A percentile compares a stretch with the other conserved stretches of the same genome.
These are phyloP conservation scores for Clarias pachynema DNA, from an alignment of 2,797 vertebrate genomes.

Conservation along the genomic window DNA sequence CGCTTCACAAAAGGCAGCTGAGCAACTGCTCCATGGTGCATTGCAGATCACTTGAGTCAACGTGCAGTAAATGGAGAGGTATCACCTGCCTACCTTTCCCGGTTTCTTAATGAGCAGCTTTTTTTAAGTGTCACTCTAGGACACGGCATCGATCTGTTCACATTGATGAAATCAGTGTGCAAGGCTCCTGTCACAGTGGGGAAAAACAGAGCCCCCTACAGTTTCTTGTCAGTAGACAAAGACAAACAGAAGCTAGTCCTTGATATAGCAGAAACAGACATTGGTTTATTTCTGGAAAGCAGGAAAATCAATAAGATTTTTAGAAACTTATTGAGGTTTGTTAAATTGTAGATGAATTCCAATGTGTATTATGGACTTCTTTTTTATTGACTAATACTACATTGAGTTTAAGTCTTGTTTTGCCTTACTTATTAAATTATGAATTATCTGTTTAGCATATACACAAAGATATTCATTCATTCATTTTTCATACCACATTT, in stretches of 20 bases:
- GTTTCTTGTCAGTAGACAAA: conserved; percentile 24
- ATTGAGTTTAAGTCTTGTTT: neutral
- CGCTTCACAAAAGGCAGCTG: conserved; percentile 50
- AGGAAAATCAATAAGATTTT: conserved; percentile 20
- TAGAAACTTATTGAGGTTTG: neutral
- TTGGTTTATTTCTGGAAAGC: conserved; percentile 4
- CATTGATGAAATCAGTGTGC: conserved; percentile 44
- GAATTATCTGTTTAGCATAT: neutral
- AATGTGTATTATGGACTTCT: neutral
- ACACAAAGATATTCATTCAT: neutral
- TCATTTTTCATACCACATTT: too few relatives aligned
- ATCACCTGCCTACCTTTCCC: conserved; percentile 38
- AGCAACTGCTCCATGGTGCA: conserved; percentile 44
- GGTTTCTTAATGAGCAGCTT: conserved; percentile 55
- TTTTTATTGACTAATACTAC: neutral
- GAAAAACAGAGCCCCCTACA: conserved; percentile 42
- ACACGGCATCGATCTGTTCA: conserved; percentile 50
- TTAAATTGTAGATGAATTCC: neutral
- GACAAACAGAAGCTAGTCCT: conserved; percentile 21
- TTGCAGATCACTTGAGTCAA: conserved; percentile 37
- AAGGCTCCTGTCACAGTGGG: conserved; percentile 30
- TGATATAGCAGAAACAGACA: conserved; percentile 1
- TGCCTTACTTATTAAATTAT: neutral
- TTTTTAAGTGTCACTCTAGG: conserved; percentile 53
- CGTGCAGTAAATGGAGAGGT: conserved; percentile 51